Conservation (phyloP, 2,797 vertebrate species). For the Catharus ustulatus region DNA sequence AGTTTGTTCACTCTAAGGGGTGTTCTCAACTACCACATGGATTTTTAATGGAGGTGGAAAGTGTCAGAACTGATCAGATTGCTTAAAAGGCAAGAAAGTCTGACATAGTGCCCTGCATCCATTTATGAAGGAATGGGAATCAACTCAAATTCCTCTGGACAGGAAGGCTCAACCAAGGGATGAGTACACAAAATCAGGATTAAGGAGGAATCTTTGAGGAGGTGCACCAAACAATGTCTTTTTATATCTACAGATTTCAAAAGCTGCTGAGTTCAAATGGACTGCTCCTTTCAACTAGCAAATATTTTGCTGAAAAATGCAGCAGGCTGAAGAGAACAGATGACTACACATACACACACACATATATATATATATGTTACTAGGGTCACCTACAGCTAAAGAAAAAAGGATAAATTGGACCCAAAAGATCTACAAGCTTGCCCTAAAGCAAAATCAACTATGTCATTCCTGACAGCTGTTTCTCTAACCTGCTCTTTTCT, state of each 20-base stretch:
- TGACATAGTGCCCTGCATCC: neutral
- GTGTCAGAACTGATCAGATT: neutral
- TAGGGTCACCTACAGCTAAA: neutral
- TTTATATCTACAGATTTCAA: conserved; percentile 16
- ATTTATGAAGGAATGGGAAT: conserved; percentile 7
- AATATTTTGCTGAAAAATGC: neutral
- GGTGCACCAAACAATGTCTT: neutral
- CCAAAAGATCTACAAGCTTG: neutral
- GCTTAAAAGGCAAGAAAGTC: neutral
- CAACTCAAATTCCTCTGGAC: neutral
- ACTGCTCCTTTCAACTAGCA: neutral
- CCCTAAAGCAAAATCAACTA: neutral
- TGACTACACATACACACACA: neutral
- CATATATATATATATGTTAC: neutral
- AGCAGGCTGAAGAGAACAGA: neutral
- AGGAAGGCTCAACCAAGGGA: neutral
- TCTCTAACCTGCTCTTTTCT: neutral
- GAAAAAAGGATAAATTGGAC: neutral
- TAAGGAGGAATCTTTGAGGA: conserved; percentile 25
- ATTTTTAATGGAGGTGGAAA: neutral
- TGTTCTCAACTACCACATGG: neutral
- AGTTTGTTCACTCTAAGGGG: neutral
- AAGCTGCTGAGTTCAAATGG: conserved; percentile 1
- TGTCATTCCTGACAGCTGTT: neutral
- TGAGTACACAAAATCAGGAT: neutral